Evolutionary conservation across 2,888 invertebrate species (phyloP), one percentile per base, ranked within the genome.

Genomic region (Chrysolina americana): DNA sequence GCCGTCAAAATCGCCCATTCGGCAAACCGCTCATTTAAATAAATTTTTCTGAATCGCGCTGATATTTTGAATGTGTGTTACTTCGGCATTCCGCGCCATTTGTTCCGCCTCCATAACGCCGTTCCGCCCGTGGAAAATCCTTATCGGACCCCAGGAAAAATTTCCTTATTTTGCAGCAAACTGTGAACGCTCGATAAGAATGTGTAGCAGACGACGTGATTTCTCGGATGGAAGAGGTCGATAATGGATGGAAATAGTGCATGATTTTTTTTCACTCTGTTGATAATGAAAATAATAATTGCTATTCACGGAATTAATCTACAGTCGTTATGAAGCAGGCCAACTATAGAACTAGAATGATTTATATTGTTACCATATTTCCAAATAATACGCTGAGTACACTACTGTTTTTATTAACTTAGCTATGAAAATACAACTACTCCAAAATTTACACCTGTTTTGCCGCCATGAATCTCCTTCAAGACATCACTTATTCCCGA

Each of bases 21-120:
- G 59, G 59, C 36, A n/a, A 36, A 28, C 59, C 59, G n/a, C 59
- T 59, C 59, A 59, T 59, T 59, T 59, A n/a, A 59, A 59, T 59
- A 59, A 59, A 59, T 59, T 59, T 59, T 59, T 59, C 59, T 15
- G 59, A 59, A 59, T 59, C 59, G 36, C 59, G 59, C 36, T 36
- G 59, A 59, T 59, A 59, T 59, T 59, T 59, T 36, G n/a, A 59
- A 59, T 59, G 59, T 59, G 59, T 59, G 59, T 59, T 50, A 44
- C 44, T 44, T 15, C 44, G 44, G 19, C 50, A 36, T 59, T 59
- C 36, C 59, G 59, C 23, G 36, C 59, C 59, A 59, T 59, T 59
- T 59, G 59, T 56, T 56, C 59, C 23, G 59, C 36, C 13, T 56
- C 23, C 17, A 11, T 0, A 56, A 21, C 10, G 59, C n/a, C 28